phyloP scores from a whole-genome alignment of 2,797 vertebrate genomes.

The Champsocephalus gunnari region DNA sequence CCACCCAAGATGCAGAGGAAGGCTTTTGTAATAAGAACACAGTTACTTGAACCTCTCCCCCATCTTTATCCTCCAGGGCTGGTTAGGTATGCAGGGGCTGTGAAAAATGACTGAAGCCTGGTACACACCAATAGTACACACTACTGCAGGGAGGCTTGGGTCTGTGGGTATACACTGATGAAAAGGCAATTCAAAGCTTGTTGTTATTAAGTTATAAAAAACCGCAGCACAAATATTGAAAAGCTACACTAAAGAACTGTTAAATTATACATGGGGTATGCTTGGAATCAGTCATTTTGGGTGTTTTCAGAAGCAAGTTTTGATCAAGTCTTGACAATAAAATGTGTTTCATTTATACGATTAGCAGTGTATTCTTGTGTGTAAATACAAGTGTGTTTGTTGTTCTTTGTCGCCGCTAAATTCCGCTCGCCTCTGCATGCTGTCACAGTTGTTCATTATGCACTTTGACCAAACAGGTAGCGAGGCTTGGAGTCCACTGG shows the following conservation, averaged over 20 bases:
- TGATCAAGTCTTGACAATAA: constrained; percentile 15
- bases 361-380: constrained; percentile 65
- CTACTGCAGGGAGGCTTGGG: constrained; percentile 38
- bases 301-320: constrained; percentile 30
- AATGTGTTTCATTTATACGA: constrained; percentile 11
- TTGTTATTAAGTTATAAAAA: constrained; percentile 39
- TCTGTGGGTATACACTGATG: constrained; percentile 77
- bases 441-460: constrained; percentile 82
- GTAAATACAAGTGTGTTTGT: constrained; percentile 37
- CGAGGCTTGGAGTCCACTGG: constrained; percentile 88
- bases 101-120: constrained; percentile 73
- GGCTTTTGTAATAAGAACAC: constrained; percentile 77
- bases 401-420: constrained; percentile 41
- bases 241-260: constrained; percentile 8
- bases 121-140: constrained; percentile 45
- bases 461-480: constrained; percentile 86
- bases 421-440: constrained; percentile 79
- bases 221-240: constrained; percentile 34
- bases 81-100: constrained; percentile 81
- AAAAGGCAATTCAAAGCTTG: constrained; percentile 36
- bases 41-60: constrained; percentile 61
- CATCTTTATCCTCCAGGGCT: constrained; percentile 75
- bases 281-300: constrained; percentile 29
- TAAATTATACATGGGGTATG: constrained; percentile 40
- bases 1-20: constrained; percentile 82